Conservation (phyloP, 2,888 invertebrate genomes). For the Monopis laevigella region DNA sequence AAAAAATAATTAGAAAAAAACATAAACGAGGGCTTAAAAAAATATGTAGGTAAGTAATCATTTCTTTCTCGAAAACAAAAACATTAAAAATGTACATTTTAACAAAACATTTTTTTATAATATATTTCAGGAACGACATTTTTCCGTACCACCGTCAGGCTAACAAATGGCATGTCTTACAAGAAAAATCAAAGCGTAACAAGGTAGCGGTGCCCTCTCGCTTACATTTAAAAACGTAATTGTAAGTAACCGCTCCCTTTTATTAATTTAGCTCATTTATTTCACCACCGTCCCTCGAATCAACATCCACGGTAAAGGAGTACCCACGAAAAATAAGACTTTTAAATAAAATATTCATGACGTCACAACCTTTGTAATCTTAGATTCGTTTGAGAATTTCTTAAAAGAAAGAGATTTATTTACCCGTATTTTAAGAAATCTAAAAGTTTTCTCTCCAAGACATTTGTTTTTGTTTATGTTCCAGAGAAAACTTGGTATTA, state of each 20-base stretch:
- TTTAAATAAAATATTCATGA: constrained; percentile 50
- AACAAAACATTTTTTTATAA: no score
- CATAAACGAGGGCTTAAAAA: no score
- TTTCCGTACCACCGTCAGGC: constrained; percentile 22
- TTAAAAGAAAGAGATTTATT: constrained; percentile 20
- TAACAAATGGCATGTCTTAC: constrained; percentile 59
- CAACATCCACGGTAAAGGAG: constrained; percentile 28
- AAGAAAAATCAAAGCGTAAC: constrained; percentile 61
- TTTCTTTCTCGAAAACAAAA: no score
- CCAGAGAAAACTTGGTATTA: constrained; percentile 12
- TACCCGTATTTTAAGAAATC: constrained; percentile 26
- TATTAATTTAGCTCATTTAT: constrained; percentile 65
- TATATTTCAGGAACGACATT: no score
- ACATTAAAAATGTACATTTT: no score
- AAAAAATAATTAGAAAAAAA: no score
- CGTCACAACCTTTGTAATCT: constrained; percentile 23
- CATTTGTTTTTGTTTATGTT: constrained; percentile 14
- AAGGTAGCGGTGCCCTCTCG: constrained; percentile 42
- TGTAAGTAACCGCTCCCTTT: constrained; percentile 63
- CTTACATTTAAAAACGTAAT: constrained; percentile 66
- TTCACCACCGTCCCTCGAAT: constrained; percentile 32
- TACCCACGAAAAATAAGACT: constrained; percentile 28
- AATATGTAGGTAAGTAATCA: no score
- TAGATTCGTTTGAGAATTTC: constrained; percentile 25
- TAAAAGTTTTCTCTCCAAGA: background rate